phyloP scores from a whole-genome alignment of 2,888 invertebrate genomes.

The Flexamia atlantica region DNA sequence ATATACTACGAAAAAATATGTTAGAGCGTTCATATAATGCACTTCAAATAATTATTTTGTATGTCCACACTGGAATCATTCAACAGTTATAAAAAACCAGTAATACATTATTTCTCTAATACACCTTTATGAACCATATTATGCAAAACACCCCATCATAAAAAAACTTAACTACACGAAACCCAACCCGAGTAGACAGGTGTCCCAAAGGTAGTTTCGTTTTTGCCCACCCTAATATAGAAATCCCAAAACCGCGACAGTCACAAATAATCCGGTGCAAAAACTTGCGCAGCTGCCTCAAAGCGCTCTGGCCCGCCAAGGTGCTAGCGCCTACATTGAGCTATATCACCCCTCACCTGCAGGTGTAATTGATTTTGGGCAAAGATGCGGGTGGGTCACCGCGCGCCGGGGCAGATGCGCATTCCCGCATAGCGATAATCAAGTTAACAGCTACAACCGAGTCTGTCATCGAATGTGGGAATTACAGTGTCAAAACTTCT shows the following conservation, averaged over 20 bases:
- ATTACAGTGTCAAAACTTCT: no score
- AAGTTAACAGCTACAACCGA: not conserved
- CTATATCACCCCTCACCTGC: not conserved
- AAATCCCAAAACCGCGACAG: conserved; percentile 26
- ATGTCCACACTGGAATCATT: no score
- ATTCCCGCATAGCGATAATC: conserved; percentile 17
- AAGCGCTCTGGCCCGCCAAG: not conserved
- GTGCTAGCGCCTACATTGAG: not conserved
- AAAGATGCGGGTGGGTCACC: conserved; percentile 3
- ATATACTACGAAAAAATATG: no score
- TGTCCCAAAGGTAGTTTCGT: not conserved
- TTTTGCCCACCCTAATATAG: conserved; percentile 28
- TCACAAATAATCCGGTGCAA: conserved; percentile 34
- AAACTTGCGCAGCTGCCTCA: not conserved
- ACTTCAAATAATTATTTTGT: no score
- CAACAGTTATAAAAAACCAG: no score
- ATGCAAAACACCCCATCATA: no score
- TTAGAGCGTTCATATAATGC: no score
- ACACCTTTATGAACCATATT: no score
- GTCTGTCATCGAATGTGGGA: not conserved
- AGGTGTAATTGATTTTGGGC: conserved; percentile 18
- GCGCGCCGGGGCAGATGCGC: not conserved
- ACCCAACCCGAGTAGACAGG: not conserved
- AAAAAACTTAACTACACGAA: no score
- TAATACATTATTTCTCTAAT: no score